These are phyloP conservation scores for Zoanthus gigantus DNA, from an alignment of 92 coral and sea anemone genomes.

Conservation along the genomic window DNA sequence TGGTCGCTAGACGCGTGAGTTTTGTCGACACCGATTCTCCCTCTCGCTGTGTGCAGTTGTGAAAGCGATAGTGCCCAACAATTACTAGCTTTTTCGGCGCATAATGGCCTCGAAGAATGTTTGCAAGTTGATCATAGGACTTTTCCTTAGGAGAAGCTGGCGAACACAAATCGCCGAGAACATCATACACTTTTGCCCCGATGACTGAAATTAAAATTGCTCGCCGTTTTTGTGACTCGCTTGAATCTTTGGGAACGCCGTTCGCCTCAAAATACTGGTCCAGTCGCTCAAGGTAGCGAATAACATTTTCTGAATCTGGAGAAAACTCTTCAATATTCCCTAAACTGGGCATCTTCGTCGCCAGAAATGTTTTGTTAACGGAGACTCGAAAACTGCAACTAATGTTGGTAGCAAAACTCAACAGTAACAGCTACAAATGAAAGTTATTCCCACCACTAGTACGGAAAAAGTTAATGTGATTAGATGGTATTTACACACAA, in stretches of 20 bases:
- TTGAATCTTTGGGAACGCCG: conserved; percentile 7
- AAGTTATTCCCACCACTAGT: no score
- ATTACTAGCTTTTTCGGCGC: conserved; percentile 8
- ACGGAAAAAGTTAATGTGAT: no score
- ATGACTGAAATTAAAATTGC: conserved; percentile 45
- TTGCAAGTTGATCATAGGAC: conserved; percentile 31
- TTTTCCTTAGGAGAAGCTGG: conserved; percentile 24
- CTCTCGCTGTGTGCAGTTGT: conserved; percentile 35
- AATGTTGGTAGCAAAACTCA: no score
- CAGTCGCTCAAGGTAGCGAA: no score
- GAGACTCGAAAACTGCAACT: background rate
- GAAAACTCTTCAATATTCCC: no score
- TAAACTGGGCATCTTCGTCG: conserved; percentile 3
- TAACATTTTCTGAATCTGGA: no score
- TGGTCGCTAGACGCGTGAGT: no score
- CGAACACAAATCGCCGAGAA: conserved; percentile 4
- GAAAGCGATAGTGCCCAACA: conserved; percentile 28
- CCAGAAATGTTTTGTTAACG: background rate
- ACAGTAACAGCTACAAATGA: no score
- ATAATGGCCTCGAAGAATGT: conserved; percentile 3
- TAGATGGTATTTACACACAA: no score
- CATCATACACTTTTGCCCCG: background rate
- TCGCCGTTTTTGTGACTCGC: conserved; percentile 21
- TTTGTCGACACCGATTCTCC: background rate
- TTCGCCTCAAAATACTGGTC: no score